Percentiles rank a stretch among this genome's conserved stretches.
Conservation (phyloP, 1,140 invertebrate species). For the Aphaenogaster ashmeadi region DNA sequence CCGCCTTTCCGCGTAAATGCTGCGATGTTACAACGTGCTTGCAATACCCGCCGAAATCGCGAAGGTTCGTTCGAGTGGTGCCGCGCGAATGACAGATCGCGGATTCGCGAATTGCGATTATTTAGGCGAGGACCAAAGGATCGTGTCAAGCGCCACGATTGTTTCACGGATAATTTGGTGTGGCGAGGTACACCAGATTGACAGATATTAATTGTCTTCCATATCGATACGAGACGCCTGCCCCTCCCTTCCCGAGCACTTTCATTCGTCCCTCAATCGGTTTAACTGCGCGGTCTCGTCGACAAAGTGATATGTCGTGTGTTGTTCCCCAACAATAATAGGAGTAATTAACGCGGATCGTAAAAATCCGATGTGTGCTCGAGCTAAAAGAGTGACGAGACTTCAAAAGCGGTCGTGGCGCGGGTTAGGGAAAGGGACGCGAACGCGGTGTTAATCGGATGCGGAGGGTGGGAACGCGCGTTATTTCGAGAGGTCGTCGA, state of each 20-base stretch:
- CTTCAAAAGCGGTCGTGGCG: conserved; percentile 65
- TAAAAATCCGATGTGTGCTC: conserved; percentile 46
- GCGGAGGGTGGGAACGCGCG: conserved; percentile 16
- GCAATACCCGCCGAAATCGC: conserved; percentile 50
- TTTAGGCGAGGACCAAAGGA: conserved; percentile 48
- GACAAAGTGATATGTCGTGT: conserved; percentile 37
- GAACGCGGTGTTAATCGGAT: conserved; percentile 54
- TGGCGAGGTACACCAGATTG: conserved; percentile 32
- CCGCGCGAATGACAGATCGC: conserved; percentile 1
- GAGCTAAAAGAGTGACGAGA: conserved; percentile 65
- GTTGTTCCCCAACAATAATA: conserved; percentile 63
- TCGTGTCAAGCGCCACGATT: conserved; percentile 43
- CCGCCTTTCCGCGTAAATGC: conserved; percentile 55
- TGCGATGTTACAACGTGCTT: conserved; percentile 58
- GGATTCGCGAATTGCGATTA: conserved; percentile 46
- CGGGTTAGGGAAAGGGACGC: neutral
- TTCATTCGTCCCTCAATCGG: neutral
- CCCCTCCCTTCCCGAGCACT: neutral
- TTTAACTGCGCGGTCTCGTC: neutral
- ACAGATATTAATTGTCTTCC: conserved; percentile 73
- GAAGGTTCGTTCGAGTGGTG: conserved; percentile 9
- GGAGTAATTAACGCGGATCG: conserved; percentile 73
- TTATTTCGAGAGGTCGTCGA: conserved; percentile 71
- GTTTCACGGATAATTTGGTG: conserved; percentile 1
- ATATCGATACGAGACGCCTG: conserved; percentile 38